Base-by-base conservation (phyloP, 1,140 invertebrate genomes). In the Drosophila gunungcola region DNA sequence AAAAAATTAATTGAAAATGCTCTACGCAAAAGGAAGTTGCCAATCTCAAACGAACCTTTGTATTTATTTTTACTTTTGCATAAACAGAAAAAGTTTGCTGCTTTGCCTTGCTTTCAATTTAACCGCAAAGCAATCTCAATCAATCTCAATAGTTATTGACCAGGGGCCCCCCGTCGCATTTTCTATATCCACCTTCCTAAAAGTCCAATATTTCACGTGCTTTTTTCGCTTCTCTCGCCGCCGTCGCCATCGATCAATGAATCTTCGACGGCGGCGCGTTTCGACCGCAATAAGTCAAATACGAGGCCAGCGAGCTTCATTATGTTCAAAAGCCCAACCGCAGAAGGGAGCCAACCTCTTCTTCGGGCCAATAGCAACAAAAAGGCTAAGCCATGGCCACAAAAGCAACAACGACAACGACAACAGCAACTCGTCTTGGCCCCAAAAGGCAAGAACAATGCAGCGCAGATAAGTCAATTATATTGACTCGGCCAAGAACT, bases 281-380 rank as follows among this genome's bases (percentile, higher is more conserved):
- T 54, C 78, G 61, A 89, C 84, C 84, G 77, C 84, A 88, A 89
- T 88, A 88, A 88, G 84, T 88, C 84, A 88, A 88, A 88, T 73
- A 74, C 73, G 80, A 84, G 84, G 84, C 84, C 84, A 84, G 77
- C 80, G 80, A 90, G 84, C 77, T 88, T 88, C 78, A 88, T 88
- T 88, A 88, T 88, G 68, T 43, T 46, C 32, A 36, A 39, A 56
- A 56, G 13, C 57, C 45, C 58, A 64, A 88, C 82, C 82, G 74
- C 82, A 82, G 78, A 61, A 56, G 36, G 57, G 73, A 65, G 69
- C 49, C 34, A 45, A 64, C 49, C 68, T 61, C 58, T 62, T 73
- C 52, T 62, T 73, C 52, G 41, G 69, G 63, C 70, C 43, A 52
- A 68, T 68, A 65, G 51, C 61, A 45, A 68, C 12, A 68, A 51